Evolutionary conservation across 2,113 vertebrate species (phyloP), one percentile per base, ranked within the genome.

Genomic region (Prinia subflava): DNA sequence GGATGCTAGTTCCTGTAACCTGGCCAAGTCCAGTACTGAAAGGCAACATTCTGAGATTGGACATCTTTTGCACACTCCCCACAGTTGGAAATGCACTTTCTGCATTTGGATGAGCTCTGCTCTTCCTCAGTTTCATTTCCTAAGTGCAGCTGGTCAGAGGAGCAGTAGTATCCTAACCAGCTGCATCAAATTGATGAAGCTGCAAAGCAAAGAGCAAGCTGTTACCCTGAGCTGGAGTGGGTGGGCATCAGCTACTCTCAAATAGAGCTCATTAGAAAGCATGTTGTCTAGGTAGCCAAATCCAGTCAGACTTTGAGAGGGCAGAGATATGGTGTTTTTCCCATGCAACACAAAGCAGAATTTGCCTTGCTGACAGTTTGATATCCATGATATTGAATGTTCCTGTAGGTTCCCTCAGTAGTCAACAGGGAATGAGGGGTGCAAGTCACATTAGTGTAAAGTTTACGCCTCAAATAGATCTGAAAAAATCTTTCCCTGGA

Each of bases 181-280:
- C 53, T 69, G 44, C 82, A 83, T 68, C 57, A 46, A 33, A 42
- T 76, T 76, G 57, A 25, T 68, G 62, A 79, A 75, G 47, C 39
- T 73, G 42, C 53, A 76, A 83, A 91, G 31, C 20, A 42, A 74
- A 83, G n/a, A 47, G 52, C 39, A 78, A 79, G 35, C 39, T 68
- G 55, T 28, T 84, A 10, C 22, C 16, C 44, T 49, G 41, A 57
- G 67, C 19, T 85, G 75, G 24, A 83, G 42, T 27, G 64, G 63
- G 25, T 0, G 0, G 31, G 31, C 14, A 30, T 15, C 41, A 56
- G 10, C 27, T 30, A 15, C 21, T 52, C 31, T 57, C 10, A 57
- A 46, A 67, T 22, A 12, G 9, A 19, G 47, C 16, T 59, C 0
- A 0, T 52, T 64, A 39, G 39, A 76, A 64, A 49, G 6, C 15